These are phyloP conservation scores for Drosophila equinoxialis DNA, from an alignment of 1,140 invertebrate genomes.

Conservation along the genomic window DNA sequence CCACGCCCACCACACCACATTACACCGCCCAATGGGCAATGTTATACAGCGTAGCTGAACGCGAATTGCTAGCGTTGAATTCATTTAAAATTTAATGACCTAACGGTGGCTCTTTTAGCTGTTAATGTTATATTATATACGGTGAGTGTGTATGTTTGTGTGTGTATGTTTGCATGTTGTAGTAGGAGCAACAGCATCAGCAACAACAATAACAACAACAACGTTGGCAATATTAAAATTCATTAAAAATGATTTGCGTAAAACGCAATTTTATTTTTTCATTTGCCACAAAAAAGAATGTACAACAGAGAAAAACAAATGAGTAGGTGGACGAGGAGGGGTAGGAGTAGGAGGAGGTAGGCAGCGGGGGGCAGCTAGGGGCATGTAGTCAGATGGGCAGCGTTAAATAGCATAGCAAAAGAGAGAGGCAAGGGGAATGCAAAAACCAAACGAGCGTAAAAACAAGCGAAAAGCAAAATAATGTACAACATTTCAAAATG, in stretches of 20 bases:
- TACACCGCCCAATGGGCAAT: not conserved
- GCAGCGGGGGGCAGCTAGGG: too few relatives aligned
- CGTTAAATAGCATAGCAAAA: not conserved
- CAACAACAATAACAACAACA: constrained; percentile 27
- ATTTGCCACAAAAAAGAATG: constrained; percentile 35
- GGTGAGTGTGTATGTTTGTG: not conserved
- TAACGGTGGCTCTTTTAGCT: constrained; percentile 63
- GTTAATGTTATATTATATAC: constrained; percentile 17
- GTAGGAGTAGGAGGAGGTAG: not conserved
- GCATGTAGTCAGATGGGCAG: not conserved
- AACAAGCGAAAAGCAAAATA: constrained; percentile 47
- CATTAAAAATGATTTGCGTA: constrained; percentile 82
- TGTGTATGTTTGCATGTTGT: constrained; percentile 36
- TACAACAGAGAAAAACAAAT: constrained; percentile 21
- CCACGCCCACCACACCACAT: not conserved
- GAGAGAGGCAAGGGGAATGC: constrained; percentile 2
- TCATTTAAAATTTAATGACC: constrained; percentile 82
- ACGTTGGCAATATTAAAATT: constrained; percentile 72
- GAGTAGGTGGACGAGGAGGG: not conserved
- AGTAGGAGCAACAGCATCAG: constrained; percentile 28
- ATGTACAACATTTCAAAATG: constrained; percentile 57
- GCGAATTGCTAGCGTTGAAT: constrained; percentile 51
- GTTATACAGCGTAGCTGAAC: not conserved
- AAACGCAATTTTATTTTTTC: constrained; percentile 79
- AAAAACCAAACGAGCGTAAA: constrained; percentile 29